Evolutionary conservation across 2,113 vertebrate genomes (phyloP), one percentile per base, ranked within the genome.

Genomic region (Ibidorhyncha struthersii): DNA sequence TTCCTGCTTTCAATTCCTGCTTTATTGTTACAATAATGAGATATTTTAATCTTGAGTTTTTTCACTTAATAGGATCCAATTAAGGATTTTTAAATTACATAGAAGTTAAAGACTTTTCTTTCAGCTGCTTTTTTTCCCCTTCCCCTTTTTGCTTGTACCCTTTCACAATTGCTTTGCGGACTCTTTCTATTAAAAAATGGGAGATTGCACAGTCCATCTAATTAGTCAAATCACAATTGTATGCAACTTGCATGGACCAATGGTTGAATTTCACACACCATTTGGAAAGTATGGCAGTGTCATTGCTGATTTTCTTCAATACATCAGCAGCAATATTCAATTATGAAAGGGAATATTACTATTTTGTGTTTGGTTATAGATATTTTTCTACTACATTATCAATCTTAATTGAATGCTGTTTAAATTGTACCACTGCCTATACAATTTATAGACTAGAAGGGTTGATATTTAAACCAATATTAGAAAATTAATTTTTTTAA

Each of bases 211-310:
- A 66, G 63, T 86, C 50, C 89, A 86, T 41, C 73, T 92, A 96
- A 98, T 97, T 95, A 98, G 89, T 95, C 80, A 94, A 94, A 97
- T 97, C 29, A 62, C 92, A 94, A 85, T 74, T 26, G 66, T 66
- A 76, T 78, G 90, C 69, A 95, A 93, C 96, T 94, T 96, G 91
- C 95, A 73, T 13, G 90, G 94, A 74, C 89, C 96, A 92, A 8
- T 71, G 71, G 92, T 32, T 97, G 97, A 90, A 98, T 98, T 98
- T 98, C 98, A 98, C 96, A 98, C 96, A 87, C 96, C 97, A 97
- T 98, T 98, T 97, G 96, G 91, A 81, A 95, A 94, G 97, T 34
- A 95, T 14, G 82, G 93, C 61, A 78, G 70, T 38, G 82, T 71
- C 69, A 18, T 47, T 36, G 79, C 7, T 90, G 95, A 84, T 62